Evolutionary conservation across 2,113 vertebrate species (phyloP).

Genomic region (Promerops cafer): DNA sequence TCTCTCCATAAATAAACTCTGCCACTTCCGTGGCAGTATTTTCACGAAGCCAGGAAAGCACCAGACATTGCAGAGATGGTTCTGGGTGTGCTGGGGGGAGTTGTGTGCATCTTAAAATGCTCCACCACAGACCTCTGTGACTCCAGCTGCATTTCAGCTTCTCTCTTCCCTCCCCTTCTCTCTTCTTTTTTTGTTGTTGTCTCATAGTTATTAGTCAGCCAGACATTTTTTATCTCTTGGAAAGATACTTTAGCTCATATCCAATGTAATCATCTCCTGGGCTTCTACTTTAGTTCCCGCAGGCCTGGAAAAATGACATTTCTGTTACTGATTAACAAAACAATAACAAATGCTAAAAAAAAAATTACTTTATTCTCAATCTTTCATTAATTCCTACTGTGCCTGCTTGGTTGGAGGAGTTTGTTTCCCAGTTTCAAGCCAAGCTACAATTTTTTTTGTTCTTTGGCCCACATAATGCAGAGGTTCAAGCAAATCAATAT

Average conservation of each 20-base stretch:
- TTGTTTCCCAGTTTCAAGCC: neutral
- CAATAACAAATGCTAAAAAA: constrained; percentile 30
- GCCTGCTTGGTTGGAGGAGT: neutral
- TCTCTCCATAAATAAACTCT: constrained; percentile 48
- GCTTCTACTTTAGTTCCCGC: constrained; percentile 24
- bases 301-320: constrained; percentile 9
- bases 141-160: neutral
- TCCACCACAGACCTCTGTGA: neutral
- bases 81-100: neutral
- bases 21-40: neutral
- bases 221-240: constrained; percentile 65
- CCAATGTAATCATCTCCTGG: constrained; percentile 54
- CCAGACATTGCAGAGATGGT: neutral
- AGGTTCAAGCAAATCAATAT: neutral
- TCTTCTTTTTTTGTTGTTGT: neutral
- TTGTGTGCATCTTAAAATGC: neutral
- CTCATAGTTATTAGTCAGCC: constrained; percentile 57
- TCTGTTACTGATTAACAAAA: constrained; percentile 58
- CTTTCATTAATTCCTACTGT: constrained; percentile 42
- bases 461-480: neutral
- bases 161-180: neutral
- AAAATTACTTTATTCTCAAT: neutral
- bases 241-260: constrained; percentile 49
- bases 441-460: neutral
- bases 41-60: neutral